Conservation (phyloP, 2,888 invertebrate genomes). For the Leucophenga maculata region DNA sequence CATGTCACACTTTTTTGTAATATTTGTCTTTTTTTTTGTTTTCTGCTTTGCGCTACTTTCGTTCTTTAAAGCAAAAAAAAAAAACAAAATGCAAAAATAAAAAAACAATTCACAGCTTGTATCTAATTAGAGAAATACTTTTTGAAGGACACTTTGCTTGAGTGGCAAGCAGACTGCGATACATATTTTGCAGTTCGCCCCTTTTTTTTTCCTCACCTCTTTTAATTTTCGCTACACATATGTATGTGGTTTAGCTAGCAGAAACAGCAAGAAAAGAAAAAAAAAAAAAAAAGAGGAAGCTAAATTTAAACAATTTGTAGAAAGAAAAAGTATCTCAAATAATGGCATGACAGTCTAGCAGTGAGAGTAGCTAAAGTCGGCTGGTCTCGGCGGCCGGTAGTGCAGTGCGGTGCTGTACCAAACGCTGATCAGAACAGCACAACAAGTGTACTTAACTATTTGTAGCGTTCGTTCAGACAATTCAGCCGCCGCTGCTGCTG, state of each 20-base stretch:
- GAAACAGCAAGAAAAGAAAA: neutral
- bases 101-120: constrained; percentile 51
- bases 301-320: constrained; percentile 23
- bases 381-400: neutral
- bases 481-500: too few species aligned
- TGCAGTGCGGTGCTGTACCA: too few species aligned
- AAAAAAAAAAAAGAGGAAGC: constrained; percentile 9
- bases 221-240: neutral
- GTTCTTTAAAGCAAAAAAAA: neutral
- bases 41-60: constrained; percentile 17
- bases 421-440: too few species aligned
- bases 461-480: neutral
- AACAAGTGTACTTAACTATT: neutral
- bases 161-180: constrained; percentile 52
- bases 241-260: constrained; percentile 8
- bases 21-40: neutral
- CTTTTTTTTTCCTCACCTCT: neutral
- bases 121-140: constrained; percentile 67
- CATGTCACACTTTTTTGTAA: neutral
- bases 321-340: constrained; percentile 16
- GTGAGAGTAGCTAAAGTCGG: neutral
- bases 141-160: constrained; percentile 63
- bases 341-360: neutral
- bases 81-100: neutral
- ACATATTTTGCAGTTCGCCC: neutral